These are phyloP conservation scores for Drosophila setosimentum DNA, from an alignment of 2,888 invertebrate genomes.

Conservation along the genomic window DNA sequence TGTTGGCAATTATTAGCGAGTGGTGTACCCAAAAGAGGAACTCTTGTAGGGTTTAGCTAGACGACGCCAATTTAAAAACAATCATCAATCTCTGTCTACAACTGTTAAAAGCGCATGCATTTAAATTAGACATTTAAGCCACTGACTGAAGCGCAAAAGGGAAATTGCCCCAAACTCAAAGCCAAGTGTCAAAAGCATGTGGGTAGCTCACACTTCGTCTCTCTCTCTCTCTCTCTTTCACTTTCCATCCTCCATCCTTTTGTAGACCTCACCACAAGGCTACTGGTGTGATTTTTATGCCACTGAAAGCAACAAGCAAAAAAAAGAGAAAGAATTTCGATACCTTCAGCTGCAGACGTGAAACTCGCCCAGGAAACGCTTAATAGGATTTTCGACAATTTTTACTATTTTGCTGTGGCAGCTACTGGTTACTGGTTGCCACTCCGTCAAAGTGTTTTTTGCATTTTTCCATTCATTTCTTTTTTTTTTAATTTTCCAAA, in stretches of 20 bases:
- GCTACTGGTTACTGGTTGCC: conserved; percentile 64
- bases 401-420: conserved; percentile 71
- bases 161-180: conserved; percentile 27
- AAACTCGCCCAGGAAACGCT: conserved; percentile 67
- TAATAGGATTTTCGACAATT: conserved; percentile 79
- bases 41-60: background rate
- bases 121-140: conserved; percentile 84
- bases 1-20: conserved; percentile 67
- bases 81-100: conserved; percentile 83
- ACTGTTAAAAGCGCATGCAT: conserved; percentile 83
- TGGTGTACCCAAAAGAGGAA: background rate
- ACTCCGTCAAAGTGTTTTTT: conserved; percentile 44
- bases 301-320: conserved; percentile 13
- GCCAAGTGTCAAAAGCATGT: conserved; percentile 53
- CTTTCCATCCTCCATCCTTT: background rate
- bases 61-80: conserved; percentile 64
- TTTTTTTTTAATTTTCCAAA: conserved; percentile 67
- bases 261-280: conserved; percentile 7
- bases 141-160: conserved; percentile 31
- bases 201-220: conserved; percentile 8
- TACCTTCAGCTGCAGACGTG: conserved; percentile 62
- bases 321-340: conserved; percentile 35
- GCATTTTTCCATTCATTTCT: conserved; percentile 30
- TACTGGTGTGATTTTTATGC: conserved; percentile 50
- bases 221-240: background rate